Conservation (phyloP, 2,797 vertebrate genomes). For the Rhynchonycteris naso region DNA sequence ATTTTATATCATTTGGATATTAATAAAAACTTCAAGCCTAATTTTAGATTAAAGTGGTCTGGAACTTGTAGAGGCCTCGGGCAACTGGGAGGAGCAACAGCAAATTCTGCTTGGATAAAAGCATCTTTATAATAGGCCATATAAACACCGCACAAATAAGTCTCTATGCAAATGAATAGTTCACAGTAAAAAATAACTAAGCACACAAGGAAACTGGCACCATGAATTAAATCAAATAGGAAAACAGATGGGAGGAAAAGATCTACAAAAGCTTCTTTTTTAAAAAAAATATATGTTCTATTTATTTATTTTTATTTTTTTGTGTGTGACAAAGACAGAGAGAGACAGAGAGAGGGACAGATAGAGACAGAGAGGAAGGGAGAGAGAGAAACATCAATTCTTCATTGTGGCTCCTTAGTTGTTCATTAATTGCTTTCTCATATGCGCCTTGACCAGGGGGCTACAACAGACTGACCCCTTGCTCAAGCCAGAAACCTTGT, state of each 20-base stretch:
- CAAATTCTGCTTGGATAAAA: conserved; percentile 19
- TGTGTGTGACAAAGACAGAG: no score
- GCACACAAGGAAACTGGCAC: neutral
- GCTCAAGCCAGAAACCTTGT: no score
- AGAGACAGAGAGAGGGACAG: no score
- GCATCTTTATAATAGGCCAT: neutral
- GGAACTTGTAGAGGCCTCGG: neutral
- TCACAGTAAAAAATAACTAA: neutral
- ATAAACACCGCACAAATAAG: neutral
- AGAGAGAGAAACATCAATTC: no score
- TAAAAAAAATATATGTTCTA: no score
- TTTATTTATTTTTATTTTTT: no score
- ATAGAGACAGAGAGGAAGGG: no score
- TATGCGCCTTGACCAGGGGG: no score
- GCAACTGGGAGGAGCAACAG: neutral
- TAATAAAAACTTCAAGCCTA: neutral
- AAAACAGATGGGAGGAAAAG: neutral
- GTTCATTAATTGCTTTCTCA: no score
- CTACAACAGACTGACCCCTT: no score
- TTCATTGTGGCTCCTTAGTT: no score
- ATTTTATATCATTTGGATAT: conserved; percentile 17
- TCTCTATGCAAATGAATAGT: neutral
- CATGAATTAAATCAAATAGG: neutral
- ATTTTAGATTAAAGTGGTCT: conserved; percentile 18
- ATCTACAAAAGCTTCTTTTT: neutral